Evolutionary conservation across 2,113 vertebrate genomes (phyloP), one percentile per base, ranked within the genome.

Genomic region (Rutilus rutilus): DNA sequence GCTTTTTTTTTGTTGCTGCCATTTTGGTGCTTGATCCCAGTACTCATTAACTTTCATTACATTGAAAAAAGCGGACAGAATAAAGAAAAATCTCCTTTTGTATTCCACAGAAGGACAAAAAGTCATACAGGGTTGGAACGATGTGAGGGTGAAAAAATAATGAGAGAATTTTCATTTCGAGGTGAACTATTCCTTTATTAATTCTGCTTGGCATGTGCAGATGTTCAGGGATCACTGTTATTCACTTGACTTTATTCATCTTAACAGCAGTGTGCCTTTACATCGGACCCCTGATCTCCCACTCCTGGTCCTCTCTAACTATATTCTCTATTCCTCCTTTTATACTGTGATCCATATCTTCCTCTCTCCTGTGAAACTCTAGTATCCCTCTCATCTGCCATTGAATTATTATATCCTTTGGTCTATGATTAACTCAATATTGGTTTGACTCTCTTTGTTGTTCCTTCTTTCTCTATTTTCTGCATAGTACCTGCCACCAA

Each of bases 401-500:
- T 30, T 77, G 30, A 77, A 0, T 52, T 27, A 30, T 52, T 59
- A 60, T 54, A 5, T 9, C n/a, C 71, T 69, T 0, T 10, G 33
- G 21, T 86, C 0, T 0, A 19, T 15, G 15, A 52, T 23, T 12
- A 7, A 27, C 15, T 6, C 27, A 62, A 62, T 50, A 85, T 7
- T 84, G 1, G 67, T 67, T 23, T 8, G 8, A 57, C 59, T 39
- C 30, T 78, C n/a, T 57, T 33, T 85, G 15, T 65, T 23, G 50
- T 39, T 90, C 59, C 86, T 71, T 65, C 7, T 79, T 6, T 74
- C 65, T 64, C 39, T 83, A 59, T 90, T 86, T 36, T 88, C 2
- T 3, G 0, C 81, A 27, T 2, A 99, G 98, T 99, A 85, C 98
- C 98, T 10, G 97, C 98, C 0, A 99, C 98, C n/a, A 99, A 99